phyloP scores from a whole-genome alignment of 2,797 vertebrate genomes.

The Morus bassanus region DNA sequence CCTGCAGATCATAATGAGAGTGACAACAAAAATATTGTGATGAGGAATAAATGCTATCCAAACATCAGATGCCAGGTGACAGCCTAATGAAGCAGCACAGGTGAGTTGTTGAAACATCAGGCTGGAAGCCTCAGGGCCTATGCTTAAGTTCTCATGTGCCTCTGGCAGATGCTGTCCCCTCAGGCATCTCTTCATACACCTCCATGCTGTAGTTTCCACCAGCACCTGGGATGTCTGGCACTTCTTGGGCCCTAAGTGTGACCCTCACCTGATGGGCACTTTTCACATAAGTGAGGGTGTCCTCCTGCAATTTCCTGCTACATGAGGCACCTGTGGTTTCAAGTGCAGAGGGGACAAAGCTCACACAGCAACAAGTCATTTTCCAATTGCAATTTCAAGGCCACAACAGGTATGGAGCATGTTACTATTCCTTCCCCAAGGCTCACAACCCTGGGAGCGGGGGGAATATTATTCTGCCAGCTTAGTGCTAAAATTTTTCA shows the following conservation, averaged over 20 bases:
- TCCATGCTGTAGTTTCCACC: not conserved
- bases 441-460: not conserved
- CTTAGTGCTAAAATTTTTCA: not conserved
- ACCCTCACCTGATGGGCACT: not conserved
- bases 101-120: not conserved
- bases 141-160: not conserved
- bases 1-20: not conserved
- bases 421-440: not conserved
- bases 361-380: not conserved
- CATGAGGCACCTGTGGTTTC: accelerated
- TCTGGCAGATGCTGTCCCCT: not conserved
- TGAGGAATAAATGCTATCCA: not conserved
- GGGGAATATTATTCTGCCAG: not conserved
- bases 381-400: not conserved
- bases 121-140: not conserved
- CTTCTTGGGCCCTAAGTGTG: not conserved
- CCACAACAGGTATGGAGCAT: not conserved
- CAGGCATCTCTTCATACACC: not conserved
- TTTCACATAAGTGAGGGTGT: not conserved
- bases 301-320: not conserved
- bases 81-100: not conserved
- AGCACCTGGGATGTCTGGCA: not conserved
- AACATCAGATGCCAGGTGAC: not conserved
- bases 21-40: not conserved
- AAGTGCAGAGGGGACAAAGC: not conserved